Conservation (phyloP, 2,888 invertebrate species). For the Limnephilus rhombicus region DNA sequence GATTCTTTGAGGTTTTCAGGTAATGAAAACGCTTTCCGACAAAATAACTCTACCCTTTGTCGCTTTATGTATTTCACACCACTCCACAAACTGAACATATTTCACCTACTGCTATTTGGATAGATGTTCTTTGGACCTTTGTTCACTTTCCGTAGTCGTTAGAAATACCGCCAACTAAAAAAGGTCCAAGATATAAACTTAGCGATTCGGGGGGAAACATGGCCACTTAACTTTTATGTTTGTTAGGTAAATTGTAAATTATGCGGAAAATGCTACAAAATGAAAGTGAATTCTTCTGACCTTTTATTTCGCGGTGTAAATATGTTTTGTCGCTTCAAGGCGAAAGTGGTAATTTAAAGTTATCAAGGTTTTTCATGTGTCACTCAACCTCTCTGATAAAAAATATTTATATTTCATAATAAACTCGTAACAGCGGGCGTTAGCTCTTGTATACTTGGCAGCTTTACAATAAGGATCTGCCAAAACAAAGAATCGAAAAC, state of each 20-base stretch:
- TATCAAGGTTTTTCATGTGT: background rate
- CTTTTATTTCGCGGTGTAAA: no score
- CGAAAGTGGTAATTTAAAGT: background rate
- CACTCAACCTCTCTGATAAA: background rate
- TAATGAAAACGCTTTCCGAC: conserved; percentile 7
- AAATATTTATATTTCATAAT: background rate
- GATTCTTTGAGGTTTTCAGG: background rate
- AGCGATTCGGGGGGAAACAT: background rate
- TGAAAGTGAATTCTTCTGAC: no score
- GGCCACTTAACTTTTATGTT: background rate
- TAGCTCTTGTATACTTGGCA: background rate
- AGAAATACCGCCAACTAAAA: background rate
- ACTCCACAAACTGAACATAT: background rate
- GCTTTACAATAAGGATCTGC: background rate
- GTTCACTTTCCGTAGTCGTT: background rate
- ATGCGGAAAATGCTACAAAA: background rate
- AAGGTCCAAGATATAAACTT: background rate
- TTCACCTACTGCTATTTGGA: background rate
- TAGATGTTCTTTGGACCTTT: background rate
- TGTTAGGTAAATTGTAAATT: background rate
- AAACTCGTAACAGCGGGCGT: background rate
- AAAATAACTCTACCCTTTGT: background rate
- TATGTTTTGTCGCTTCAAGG: background rate
- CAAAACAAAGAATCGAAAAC: background rate
- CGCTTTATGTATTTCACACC: background rate